These are phyloP conservation scores for Polyergus mexicanus DNA, from an alignment of 1,140 invertebrate species.

Conservation along the genomic window DNA sequence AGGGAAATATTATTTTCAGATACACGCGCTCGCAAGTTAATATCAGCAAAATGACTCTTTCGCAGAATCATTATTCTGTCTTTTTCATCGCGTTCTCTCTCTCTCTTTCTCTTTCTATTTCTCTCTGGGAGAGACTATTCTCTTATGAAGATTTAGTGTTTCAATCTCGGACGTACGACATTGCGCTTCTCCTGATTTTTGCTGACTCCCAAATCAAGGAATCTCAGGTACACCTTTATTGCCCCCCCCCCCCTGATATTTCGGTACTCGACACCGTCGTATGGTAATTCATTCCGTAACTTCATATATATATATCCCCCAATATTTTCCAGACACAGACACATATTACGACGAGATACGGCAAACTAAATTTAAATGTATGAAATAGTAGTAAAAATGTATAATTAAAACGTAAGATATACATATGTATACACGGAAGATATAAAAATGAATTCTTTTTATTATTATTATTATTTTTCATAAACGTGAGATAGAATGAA, in stretches of 20 bases:
- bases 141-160: slow-evolving; percentile 53
- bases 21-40: no score
- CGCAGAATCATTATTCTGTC: not conserved
- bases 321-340: not conserved
- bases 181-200: slow-evolving; percentile 26
- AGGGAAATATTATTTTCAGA: not conserved
- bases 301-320: no score
- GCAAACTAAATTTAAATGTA: slow-evolving; percentile 1
- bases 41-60: not conserved
- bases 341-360: not conserved
- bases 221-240: slow-evolving; percentile 50
- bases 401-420: slow-evolving; percentile 1
- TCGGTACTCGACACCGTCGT: slow-evolving; percentile 12
- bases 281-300: slow-evolving; percentile 30
- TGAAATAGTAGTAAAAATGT: not conserved
- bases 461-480: not conserved
- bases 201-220: slow-evolving; percentile 47
- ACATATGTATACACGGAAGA: not conserved
- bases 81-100: not conserved
- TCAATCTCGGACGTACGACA: slow-evolving; percentile 29
- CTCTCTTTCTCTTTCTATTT: no score
- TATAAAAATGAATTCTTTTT: not conserved
- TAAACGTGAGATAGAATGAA: not conserved
- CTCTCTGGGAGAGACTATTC: not conserved
- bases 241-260: slow-evolving; percentile 26